Base-by-base conservation (phyloP, 1,140 invertebrate species). In the Capitella teleta region DNA sequence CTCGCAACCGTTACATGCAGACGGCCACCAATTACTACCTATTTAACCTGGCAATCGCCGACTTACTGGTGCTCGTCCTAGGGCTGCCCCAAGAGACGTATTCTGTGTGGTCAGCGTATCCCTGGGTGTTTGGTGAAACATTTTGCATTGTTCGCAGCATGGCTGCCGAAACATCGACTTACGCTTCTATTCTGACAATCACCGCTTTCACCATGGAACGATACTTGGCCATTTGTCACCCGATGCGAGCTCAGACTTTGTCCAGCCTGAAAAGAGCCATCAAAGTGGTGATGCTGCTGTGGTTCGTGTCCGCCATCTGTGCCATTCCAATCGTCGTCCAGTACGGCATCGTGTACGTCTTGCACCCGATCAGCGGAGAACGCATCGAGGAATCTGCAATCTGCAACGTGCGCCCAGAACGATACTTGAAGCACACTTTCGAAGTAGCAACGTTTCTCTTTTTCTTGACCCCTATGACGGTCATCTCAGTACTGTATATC, bases 31-130 rank as follows among this genome's bases (percentile, higher is more conserved):
- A 95, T 66, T 93, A 87, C 61, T 95, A 95, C 64, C 75, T 95
- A 37, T 94, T 92, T 67, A 87, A 83, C 64, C 75, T 98, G 60
- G 90, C 93, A 5, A 75, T 96, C 36, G 92, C 90, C 0, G 94
- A 98, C 68, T 76, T 98, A 21, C 70, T 97, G 6, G 73, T 96
- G 3, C 76, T 98, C 2, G 46, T 77, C 2, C 57, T 78, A 1
- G 89, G 87, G 51, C 73, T 89, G 40, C 87, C 86, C 0, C 82
- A 84, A 54, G 90, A 94, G 64, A 83, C 90, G 52, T 87, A 85
- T 61, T 78, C 78, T 26, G 83, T 90, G 30, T 93, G 88, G 86
- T 83, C 79, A 21, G 81, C 80, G 47, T 85, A 86, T 73, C 87
- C 88, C 0, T 93, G 89, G 67, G 73, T 84, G 8, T 91, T 94